Base-by-base conservation (phyloP, 2,113 vertebrate genomes). In the Chaetodon auriga region DNA sequence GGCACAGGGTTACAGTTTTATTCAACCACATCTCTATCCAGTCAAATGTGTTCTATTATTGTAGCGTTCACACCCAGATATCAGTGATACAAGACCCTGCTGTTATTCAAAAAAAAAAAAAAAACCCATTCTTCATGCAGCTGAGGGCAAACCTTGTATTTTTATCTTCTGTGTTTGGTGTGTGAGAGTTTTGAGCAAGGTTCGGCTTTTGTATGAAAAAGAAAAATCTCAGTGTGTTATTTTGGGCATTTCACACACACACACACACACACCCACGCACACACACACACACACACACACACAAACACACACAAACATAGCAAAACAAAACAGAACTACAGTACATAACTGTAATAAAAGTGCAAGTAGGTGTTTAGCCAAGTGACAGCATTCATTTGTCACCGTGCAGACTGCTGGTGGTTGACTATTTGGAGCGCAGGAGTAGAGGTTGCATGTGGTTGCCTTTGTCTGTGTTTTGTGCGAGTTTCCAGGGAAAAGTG, bases 301-400 rank as follows among this genome's bases (percentile, higher is more conserved):
- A 30, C 30, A 30, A 1, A 30, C 30, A 30, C 30, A 9, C 41
- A 43, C 41, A 43, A 2, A 23, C 4, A 55, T 11, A 61, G 45
- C 38, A 68, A 73, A 77, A 71, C 48, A 43, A 71, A 74, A 80
- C 25, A 73, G 68, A 80, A 78, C 35, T 46, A 62, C 53, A 82
- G 72, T 75, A 85, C 82, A 88, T 83, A 78, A 89, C 90, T 82
- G 78, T 89, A 93, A 92, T 90, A 90, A 91, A 91, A 93, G 86
- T 84, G 89, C 90, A 90, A 91, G 89, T 80, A 74, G 84, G 82
- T 86, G 85, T 92, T 91, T 93, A 91, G 86, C 82, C 55, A 72
- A 85, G 85, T 92, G 93, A 93, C 93, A 93, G 87, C 75, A 36
- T 84, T 93, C 84, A 94, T 94, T 94, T 93, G 85, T 94, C 92